Evolutionary conservation across 2,797 vertebrate species (phyloP), one percentile per base, ranked within the genome.

Genomic region (Macropodus opercularis): DNA sequence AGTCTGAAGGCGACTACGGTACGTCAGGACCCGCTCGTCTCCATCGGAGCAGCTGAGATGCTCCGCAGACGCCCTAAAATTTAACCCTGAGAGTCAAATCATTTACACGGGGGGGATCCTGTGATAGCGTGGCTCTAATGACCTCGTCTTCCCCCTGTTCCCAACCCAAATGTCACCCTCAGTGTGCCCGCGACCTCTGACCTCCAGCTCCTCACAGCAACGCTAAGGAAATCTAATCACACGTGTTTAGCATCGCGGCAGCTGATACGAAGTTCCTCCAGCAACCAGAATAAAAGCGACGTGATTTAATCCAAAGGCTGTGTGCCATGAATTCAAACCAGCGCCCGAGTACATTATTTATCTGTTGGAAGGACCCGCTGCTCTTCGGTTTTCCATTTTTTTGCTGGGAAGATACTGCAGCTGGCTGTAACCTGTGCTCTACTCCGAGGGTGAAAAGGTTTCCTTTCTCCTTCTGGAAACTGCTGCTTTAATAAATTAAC

Each of bases 301-400:
- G 80, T 48, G 74, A 81, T 88, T 85, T 85, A 85, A 85, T 86
- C 81, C 80, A 17, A 31, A 12, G 59, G 61, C 63, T 42, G 48
- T 55, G 60, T 78, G 79, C 69, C 24, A 3, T n/a, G 80, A 86
- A 84, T 87, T 44, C 79, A 55, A 77, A 85, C 79, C 48, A 13
- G 12, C 0, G 19, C 64, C 72, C 0, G 46, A 79, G 83, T 87
- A 82, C 79, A 90, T 90, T 87, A 90, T 90, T 90, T 91, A 90
- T 92, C 84, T 66, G 62, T 66, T 38, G 56, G 35, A 74, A 75
- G 72, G 75, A 85, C 80, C 63, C 40, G 60, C 72, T 81, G 81
- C 77, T 84, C 72, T 81, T 72, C 75, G 75, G 69, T 82, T 89
- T 86, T 81, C 64, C 54, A 71, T 82, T 81, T 70, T 77, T 84